These are phyloP conservation scores for Rhysida immarginata DNA, from an alignment of 1,140 invertebrate genomes.

Conservation along the genomic window DNA sequence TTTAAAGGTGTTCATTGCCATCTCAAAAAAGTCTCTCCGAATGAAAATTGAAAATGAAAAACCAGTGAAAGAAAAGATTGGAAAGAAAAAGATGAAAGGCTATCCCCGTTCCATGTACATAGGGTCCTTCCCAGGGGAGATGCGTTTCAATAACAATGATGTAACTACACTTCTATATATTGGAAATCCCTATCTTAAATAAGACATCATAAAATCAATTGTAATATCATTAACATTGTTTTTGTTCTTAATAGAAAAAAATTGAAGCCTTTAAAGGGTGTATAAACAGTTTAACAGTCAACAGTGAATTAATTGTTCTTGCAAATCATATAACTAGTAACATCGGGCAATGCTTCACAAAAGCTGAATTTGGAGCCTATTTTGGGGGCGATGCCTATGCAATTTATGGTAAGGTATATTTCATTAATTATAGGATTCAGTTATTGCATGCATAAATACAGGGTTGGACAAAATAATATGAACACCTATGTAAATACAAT, in stretches of 20 bases:
- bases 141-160: too few relatives aligned
- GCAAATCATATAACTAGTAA: conserved; percentile 45
- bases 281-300: conserved; percentile 54
- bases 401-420: conserved; percentile 47
- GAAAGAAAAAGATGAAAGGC: too few relatives aligned
- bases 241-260: neutral
- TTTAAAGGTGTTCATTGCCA: too few relatives aligned
- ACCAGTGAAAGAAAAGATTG: too few relatives aligned
- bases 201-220: neutral
- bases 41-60: too few relatives aligned
- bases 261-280: conserved; percentile 69
- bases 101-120: too few relatives aligned
- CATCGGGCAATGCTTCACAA: conserved; percentile 72
- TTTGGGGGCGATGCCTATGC: conserved; percentile 69
- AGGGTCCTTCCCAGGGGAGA: too few relatives aligned
- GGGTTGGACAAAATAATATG: too few relatives aligned
- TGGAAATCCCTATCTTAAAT: neutral
- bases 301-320: conserved; percentile 56
- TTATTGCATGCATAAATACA: neutral
- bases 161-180: neutral
- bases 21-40: too few relatives aligned
- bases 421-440: too few relatives aligned
- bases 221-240: neutral
- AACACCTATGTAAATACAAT: too few relatives aligned
- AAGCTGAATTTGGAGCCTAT: conserved; percentile 68